phyloP scores from a whole-genome alignment of 2,888 invertebrate genomes.

The Platycnemis pennipes region DNA sequence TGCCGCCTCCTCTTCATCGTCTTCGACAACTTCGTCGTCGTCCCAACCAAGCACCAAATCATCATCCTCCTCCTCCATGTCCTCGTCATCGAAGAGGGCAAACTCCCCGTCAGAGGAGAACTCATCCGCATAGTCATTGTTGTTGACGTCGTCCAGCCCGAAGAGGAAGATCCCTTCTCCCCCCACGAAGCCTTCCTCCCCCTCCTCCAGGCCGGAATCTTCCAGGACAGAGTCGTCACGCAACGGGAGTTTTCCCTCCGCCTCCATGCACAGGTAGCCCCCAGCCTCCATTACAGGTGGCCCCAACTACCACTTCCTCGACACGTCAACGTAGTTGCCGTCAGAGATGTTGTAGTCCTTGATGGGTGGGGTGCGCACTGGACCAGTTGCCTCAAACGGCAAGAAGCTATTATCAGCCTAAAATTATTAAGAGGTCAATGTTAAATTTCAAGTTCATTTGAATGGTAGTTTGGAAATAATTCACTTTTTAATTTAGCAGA shows the following conservation, averaged over 20 bases:
- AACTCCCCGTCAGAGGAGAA: not conserved
- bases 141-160: slow-evolving; percentile 37
- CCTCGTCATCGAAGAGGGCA: not conserved
- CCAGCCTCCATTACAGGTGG: not conserved
- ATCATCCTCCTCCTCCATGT: not conserved
- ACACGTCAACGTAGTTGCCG: slow-evolving; percentile 92
- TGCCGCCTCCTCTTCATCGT: not conserved
- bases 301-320: slow-evolving; percentile 88
- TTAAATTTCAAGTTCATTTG: not conserved
- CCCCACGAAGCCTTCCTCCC: not conserved
- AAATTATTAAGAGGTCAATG: slow-evolving; percentile 72
- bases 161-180: not conserved
- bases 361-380: slow-evolving; percentile 91
- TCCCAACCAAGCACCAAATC: not conserved
- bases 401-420: slow-evolving; percentile 87
- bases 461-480: too few species aligned
- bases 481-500: too few species aligned
- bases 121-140: slow-evolving; percentile 37
- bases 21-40: not conserved
- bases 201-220: slow-evolving; percentile 4
- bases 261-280: not conserved
- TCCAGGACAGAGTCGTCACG: not conserved
- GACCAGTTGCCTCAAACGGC: slow-evolving; percentile 87
- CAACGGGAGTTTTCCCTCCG: not conserved
- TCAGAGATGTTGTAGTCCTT: slow-evolving; percentile 90